phyloP scores from a whole-genome alignment of 2,113 vertebrate species.

The Anarrhichthys ocellatus region DNA sequence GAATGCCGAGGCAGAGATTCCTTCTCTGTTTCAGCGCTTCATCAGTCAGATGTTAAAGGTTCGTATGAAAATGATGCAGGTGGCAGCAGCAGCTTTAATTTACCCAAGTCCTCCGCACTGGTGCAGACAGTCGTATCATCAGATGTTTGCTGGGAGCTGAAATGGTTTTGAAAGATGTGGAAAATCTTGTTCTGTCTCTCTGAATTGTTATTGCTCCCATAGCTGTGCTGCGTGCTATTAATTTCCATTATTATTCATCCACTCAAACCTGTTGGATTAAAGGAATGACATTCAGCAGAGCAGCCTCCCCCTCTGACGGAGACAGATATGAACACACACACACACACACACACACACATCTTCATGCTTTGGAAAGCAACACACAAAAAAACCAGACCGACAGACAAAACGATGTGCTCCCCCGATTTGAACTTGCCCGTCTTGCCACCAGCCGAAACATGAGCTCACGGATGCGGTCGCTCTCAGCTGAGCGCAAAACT shows the following conservation, averaged over 20 bases:
- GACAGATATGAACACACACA: conserved; percentile 15
- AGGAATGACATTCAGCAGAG: conserved; percentile 50
- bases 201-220: not conserved
- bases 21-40: not conserved
- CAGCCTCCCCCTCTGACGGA: conserved; percentile 36
- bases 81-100: conserved; percentile 20
- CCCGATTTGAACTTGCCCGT: conserved; percentile 28
- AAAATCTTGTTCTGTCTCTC: conserved; percentile 6
- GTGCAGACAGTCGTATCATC: not conserved
- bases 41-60: not conserved
- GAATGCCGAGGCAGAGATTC: not conserved
- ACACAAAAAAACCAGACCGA: not conserved
- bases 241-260: conserved; percentile 29
- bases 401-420: not conserved
- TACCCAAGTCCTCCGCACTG: not conserved
- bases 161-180: conserved; percentile 14
- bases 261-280: conserved; percentile 42
- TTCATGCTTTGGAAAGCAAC: conserved; percentile 28
- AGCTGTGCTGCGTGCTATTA: not conserved
- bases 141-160: conserved; percentile 10
- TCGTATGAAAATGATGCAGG: not conserved
- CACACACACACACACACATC: not conserved
- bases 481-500: conserved; percentile 44
- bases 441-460: conserved; percentile 1
- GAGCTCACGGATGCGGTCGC: conserved; percentile 29